Evolutionary conservation across 1,140 invertebrate genomes (phyloP).

Genomic region (Lucilia cuprina): DNA sequence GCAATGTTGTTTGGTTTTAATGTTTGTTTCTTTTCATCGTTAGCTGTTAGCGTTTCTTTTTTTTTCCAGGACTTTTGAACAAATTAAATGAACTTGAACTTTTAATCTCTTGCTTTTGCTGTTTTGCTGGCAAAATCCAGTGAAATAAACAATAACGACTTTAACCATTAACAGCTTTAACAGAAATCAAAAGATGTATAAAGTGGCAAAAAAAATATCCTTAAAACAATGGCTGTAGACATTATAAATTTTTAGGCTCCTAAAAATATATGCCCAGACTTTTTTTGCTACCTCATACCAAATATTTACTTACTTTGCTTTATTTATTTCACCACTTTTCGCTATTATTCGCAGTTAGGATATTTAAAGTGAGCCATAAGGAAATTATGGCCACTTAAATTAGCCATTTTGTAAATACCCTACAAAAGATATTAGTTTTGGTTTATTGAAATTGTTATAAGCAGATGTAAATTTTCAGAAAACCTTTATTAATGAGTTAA

Average conservation of each 20-base stretch:
- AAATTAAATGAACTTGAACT: constrained; percentile 42
- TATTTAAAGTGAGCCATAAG: background rate
- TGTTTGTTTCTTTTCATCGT: constrained; percentile 15
- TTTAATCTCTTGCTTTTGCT: background rate
- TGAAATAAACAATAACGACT: constrained; percentile 17
- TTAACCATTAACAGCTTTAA: background rate
- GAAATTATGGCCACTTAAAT: background rate
- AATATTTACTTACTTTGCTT: background rate
- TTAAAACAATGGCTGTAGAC: background rate
- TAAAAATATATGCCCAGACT: background rate
- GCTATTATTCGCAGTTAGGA: background rate
- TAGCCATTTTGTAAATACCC: background rate
- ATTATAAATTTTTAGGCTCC: constrained; percentile 32
- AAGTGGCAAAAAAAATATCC: background rate
- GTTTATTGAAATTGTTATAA: too few species aligned
- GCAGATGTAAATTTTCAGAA: too few species aligned
- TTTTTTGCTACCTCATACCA: background rate
- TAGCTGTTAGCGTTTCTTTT: background rate
- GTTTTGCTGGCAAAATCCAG: background rate
- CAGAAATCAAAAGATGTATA: background rate
- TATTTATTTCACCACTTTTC: constrained; percentile 27
- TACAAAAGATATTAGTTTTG: background rate
- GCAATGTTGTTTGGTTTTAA: background rate
- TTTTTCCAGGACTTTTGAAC: background rate
- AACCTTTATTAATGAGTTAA: too few species aligned